Evolutionary conservation across 2,888 invertebrate species (phyloP).

Genomic region (Pyrocoelia pectoralis): DNA sequence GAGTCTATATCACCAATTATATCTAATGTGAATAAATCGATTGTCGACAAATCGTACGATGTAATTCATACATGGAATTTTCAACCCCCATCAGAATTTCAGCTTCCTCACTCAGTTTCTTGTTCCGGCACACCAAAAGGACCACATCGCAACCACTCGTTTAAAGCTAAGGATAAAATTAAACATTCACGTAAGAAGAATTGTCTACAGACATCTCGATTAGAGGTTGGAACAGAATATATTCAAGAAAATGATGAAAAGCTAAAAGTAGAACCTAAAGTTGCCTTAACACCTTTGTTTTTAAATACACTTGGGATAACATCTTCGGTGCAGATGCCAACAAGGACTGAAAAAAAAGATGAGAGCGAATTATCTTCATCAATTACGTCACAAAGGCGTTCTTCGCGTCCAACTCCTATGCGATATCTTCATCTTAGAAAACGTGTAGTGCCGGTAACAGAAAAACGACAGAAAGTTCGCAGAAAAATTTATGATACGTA

Average conservation of each 20-base stretch:
- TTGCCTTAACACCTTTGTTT: constrained; percentile 14
- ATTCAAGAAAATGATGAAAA: constrained; percentile 26
- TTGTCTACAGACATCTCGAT: neutral
- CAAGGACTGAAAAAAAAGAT: neutral
- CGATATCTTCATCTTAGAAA: neutral
- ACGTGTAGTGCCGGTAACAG: neutral
- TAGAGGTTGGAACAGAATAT: neutral
- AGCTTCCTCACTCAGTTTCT: neutral
- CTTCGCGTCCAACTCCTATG: neutral
- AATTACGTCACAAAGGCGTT: neutral
- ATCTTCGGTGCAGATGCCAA: neutral
- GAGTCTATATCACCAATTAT: constrained; percentile 21
- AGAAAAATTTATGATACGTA: too few species aligned
- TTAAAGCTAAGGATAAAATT: neutral
- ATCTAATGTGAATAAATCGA: constrained; percentile 13
- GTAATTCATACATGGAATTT: constrained; percentile 33
- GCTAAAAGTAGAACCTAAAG: constrained; percentile 31
- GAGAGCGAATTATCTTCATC: neutral
- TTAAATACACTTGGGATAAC: constrained; percentile 30
- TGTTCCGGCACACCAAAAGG: neutral
- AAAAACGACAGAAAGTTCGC: too few species aligned
- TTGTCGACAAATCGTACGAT: constrained; percentile 30
- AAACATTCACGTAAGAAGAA: neutral
- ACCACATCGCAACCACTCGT: neutral
- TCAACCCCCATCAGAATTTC: constrained; percentile 16